phyloP scores from a whole-genome alignment of 2,797 vertebrate genomes.

The Allochrocebus solatus region DNA sequence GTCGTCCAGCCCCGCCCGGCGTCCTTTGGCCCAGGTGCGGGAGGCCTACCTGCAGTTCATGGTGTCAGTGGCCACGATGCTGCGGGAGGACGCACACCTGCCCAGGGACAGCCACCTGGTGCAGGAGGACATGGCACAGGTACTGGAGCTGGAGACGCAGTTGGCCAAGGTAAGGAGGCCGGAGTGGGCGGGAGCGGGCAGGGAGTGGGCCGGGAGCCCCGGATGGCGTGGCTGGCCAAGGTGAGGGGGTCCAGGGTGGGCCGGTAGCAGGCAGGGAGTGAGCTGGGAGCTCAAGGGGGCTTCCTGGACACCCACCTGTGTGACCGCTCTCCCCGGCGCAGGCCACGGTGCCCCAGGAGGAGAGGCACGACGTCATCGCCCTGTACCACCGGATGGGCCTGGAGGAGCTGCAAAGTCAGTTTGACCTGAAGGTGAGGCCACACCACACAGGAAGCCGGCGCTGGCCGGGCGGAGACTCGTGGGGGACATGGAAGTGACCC shows the following conservation, averaged over 20 bases:
- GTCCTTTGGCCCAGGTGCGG: constrained; percentile 86
- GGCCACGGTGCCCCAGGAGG: constrained; percentile 94
- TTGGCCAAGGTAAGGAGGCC: constrained; percentile 84
- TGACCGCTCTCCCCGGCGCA: constrained; percentile 64
- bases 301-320: accelerated
- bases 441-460: not conserved
- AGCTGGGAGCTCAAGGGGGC: accelerated
- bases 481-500: not conserved
- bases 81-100: constrained; percentile 90
- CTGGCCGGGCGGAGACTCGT: not conserved
- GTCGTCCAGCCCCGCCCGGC: not conserved
- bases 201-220: too few species aligned
- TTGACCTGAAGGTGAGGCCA: constrained; percentile 87
- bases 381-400: constrained; percentile 96
- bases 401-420: constrained; percentile 90
- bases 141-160: constrained; percentile 94
- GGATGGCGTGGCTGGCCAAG: constrained; percentile 81
- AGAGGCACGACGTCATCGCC: constrained; percentile 93
- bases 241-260: accelerated
- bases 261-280: accelerated
- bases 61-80: constrained; percentile 92
- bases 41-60: constrained; percentile 96
- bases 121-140: constrained; percentile 92
- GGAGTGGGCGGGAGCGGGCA: accelerated
- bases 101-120: constrained; percentile 88